Conservation (phyloP, 2,888 invertebrate species). For the Synergus japonicus region DNA sequence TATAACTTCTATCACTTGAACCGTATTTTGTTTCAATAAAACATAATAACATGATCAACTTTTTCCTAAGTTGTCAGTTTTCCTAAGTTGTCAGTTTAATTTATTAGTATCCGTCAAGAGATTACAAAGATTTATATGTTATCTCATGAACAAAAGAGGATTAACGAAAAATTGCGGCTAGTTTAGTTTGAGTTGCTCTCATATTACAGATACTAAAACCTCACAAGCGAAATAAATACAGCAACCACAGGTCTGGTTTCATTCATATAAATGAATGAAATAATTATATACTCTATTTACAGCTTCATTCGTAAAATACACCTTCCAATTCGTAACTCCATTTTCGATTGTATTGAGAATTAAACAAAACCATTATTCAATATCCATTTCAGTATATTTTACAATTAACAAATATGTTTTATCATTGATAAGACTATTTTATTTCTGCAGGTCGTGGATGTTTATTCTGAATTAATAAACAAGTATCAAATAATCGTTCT, state of each 20-base stretch:
- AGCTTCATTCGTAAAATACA: not conserved
- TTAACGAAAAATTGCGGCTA: not conserved
- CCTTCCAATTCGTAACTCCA: not conserved
- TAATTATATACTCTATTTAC: not conserved
- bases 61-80: no score
- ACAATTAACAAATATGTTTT: not conserved
- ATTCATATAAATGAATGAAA: not conserved
- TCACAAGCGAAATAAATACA: not conserved
- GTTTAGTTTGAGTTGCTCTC: slow-evolving; percentile 33
- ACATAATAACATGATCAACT: no score
- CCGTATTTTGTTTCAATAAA: not conserved
- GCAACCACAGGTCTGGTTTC: not conserved
- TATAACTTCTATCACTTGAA: not conserved
- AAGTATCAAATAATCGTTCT: no score
- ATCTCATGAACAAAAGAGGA: not conserved
- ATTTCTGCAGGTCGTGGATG: not conserved
- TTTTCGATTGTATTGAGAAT: not conserved
- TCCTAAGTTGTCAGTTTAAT: no score
- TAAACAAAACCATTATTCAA: not conserved
- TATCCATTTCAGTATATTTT: not conserved
- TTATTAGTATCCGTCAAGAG: not conserved
- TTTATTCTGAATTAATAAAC: not conserved
- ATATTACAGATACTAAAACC: not conserved
- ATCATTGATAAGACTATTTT: not conserved
- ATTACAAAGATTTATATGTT: not conserved